These are phyloP conservation scores for Parauchenoglanis punctatus DNA, from an alignment of 2,797 vertebrate species.

Conservation along the genomic window DNA sequence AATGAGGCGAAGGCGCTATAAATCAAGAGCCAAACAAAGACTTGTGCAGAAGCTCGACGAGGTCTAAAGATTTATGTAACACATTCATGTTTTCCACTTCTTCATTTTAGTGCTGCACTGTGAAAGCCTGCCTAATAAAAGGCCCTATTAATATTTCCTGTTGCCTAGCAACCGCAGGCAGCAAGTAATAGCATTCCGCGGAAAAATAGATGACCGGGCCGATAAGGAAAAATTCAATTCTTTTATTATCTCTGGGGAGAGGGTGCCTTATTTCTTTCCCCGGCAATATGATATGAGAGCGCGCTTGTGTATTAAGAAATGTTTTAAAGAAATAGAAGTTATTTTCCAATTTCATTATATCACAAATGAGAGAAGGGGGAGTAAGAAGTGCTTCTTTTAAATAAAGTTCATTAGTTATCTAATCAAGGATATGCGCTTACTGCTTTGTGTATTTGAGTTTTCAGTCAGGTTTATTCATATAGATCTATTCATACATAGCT, in stretches of 20 bases:
- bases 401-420: slow-evolving; percentile 78
- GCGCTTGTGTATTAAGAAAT: slow-evolving; percentile 85
- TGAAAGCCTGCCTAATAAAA: slow-evolving; percentile 99
- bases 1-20: slow-evolving; percentile 98
- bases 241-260: slow-evolving; percentile 99
- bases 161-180: slow-evolving; percentile 97
- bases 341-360: slow-evolving; percentile 77
- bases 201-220: slow-evolving; percentile 98
- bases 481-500: slow-evolving; percentile 28
- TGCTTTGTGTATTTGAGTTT: slow-evolving; percentile 61
- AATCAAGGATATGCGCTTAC: slow-evolving; percentile 60
- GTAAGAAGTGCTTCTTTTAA: slow-evolving; percentile 51
- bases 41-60: slow-evolving; percentile 93
- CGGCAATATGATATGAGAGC: slow-evolving; percentile 98
- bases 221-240: slow-evolving; percentile 99
- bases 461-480: slow-evolving; percentile 63
- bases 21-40: slow-evolving; percentile 99
- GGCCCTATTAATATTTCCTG: slow-evolving; percentile 99
- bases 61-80: slow-evolving; percentile 99
- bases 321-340: slow-evolving; percentile 80
- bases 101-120: slow-evolving; percentile 98
- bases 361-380: slow-evolving; percentile 40
- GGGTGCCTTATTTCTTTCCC: slow-evolving; percentile 92
- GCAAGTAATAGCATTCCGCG: slow-evolving; percentile 99
- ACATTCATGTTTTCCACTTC: slow-evolving; percentile 99